Conservation (phyloP, 35 echinoderm and acorn worm species). For the Lytechinus pictus region DNA sequence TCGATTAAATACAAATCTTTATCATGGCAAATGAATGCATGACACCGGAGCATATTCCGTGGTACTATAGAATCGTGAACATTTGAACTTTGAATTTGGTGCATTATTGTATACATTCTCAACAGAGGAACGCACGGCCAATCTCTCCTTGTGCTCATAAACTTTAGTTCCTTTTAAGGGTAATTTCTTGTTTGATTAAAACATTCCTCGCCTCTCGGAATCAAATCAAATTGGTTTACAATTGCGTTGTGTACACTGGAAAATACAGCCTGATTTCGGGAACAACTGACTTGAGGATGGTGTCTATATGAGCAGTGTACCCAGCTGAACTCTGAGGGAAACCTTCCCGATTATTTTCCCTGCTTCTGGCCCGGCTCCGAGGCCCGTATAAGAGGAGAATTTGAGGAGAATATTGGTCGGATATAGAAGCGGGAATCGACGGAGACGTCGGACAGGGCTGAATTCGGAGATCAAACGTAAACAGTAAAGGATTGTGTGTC, state of each 20-base stretch:
- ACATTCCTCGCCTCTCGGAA: background rate
- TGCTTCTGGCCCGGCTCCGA: background rate
- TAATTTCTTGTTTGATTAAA: conserved; percentile 15
- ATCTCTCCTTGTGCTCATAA: background rate
- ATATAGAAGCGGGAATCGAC: background rate
- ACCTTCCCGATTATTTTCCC: background rate
- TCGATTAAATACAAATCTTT: background rate
- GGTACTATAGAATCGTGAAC: background rate
- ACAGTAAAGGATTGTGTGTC: background rate
- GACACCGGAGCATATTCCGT: background rate
- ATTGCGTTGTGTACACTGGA: background rate
- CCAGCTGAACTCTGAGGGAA: background rate
- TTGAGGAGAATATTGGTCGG: background rate
- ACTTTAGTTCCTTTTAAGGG: background rate
- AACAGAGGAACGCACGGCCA: background rate
- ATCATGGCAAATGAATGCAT: too few species aligned
- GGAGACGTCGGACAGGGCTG: background rate
- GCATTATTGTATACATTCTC: background rate
- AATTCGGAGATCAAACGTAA: conserved; percentile 4
- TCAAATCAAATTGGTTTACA: background rate
- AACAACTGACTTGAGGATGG: background rate
- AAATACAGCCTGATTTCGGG: background rate
- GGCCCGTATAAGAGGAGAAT: background rate
- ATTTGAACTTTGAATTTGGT: background rate
- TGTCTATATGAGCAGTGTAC: background rate